Percentiles rank a stretch among this genome's conserved stretches.
phyloP scores from a whole-genome alignment of 2,888 invertebrate genomes.

The Folsomia manolachei region DNA sequence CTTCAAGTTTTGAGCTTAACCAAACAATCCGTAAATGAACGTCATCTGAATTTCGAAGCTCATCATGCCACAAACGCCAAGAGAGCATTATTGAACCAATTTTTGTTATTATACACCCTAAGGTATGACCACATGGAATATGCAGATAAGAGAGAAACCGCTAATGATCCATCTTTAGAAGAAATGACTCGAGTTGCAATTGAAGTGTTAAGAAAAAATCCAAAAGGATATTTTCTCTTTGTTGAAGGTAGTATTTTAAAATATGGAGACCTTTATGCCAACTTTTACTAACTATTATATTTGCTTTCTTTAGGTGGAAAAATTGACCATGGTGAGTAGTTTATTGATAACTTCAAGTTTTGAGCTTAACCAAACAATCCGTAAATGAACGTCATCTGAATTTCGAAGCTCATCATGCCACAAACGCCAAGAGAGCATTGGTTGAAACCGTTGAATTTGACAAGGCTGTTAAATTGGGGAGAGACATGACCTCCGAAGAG shows the following conservation, averaged over 20 bases:
- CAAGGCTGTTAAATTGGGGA: slow-evolving; percentile 65
- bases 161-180: slow-evolving; percentile 72
- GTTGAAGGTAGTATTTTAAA: slow-evolving; percentile 64
- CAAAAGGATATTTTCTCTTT: slow-evolving; percentile 70
- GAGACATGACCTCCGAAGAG: slow-evolving; percentile 60
- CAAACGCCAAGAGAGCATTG: slow-evolving; percentile 63
- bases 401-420: slow-evolving; percentile 62
- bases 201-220: slow-evolving; percentile 64
- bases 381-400: too few species aligned
- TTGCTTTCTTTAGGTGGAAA: slow-evolving; percentile 53
- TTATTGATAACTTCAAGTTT: too few species aligned
- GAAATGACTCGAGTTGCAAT: slow-evolving; percentile 77
- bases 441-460: slow-evolving; percentile 76
- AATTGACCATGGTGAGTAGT: slow-evolving; percentile 63
- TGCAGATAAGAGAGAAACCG: slow-evolving; percentile 66
- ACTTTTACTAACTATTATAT: neutral
- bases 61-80: slow-evolving; percentile 65
- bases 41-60: slow-evolving; percentile 50
- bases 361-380: too few species aligned
- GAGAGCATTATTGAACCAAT: too few species aligned
- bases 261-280: neutral
- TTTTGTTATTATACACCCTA: too few species aligned
- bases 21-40: too few species aligned
- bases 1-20: too few species aligned
- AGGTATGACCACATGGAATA: slow-evolving; percentile 72